Conservation (phyloP, 1,140 invertebrate genomes). For the Globodera rostochiensis region DNA sequence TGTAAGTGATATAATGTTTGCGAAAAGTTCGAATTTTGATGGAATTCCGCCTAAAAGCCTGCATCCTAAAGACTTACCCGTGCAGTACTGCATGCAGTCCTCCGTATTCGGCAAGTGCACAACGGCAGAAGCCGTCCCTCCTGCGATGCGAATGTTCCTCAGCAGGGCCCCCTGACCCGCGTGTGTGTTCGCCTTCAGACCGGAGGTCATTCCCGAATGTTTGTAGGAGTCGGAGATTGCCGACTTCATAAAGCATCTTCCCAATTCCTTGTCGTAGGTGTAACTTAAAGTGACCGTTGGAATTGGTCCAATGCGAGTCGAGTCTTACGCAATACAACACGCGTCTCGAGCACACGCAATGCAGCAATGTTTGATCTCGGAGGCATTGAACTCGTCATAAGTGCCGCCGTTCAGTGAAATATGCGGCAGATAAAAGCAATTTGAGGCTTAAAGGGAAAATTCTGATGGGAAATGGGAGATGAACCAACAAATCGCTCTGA, state of each 20-base stretch:
- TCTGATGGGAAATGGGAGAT: not conserved
- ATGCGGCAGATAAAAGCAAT: conserved; percentile 54
- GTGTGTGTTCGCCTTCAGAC: conserved; percentile 49
- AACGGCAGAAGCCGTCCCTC: conserved; percentile 45
- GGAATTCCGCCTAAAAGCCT: too few relatives aligned
- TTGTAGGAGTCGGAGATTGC: conserved; percentile 51
- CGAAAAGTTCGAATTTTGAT: too few relatives aligned
- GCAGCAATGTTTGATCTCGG: conserved; percentile 45
- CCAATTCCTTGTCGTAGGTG: conserved; percentile 45
- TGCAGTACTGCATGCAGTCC: conserved; percentile 52
- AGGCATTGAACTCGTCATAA: conserved; percentile 49
- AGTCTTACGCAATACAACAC: conserved; percentile 48
- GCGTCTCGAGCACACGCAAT: conserved; percentile 49
- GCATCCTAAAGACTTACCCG: conserved; percentile 30
- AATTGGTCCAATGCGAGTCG: not conserved
- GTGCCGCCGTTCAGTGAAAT: conserved; percentile 52
- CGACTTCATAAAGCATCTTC: conserved; percentile 49
- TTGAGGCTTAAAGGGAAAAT: conserved; percentile 40
- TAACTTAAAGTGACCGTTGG: conserved; percentile 32
- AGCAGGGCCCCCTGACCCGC: conserved; percentile 44
- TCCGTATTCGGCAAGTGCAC: conserved; percentile 47
- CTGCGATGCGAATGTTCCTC: conserved; percentile 48
- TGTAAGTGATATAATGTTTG: conserved; percentile 1
- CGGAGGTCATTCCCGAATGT: conserved; percentile 45
- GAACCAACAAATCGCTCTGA: not conserved